Evolutionary conservation across 2,113 vertebrate genomes (phyloP), one percentile per base, ranked within the genome.

Genomic region (Pungitius pungitius): DNA sequence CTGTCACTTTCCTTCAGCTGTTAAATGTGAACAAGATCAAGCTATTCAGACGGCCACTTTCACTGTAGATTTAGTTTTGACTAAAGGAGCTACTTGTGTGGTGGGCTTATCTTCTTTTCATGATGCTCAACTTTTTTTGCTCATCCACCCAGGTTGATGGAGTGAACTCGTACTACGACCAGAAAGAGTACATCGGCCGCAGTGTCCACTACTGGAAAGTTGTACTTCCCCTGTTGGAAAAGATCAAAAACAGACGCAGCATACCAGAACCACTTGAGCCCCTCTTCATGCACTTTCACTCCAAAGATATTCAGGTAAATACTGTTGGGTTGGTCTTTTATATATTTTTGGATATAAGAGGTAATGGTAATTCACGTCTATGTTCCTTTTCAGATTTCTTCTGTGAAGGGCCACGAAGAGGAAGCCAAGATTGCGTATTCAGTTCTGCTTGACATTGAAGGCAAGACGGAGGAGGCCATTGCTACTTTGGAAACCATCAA

Each of bases 141-240:
- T 66, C 43, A 20, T 69, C 47, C 69, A 69, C 55, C 13, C 89
- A 99, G 98, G 96, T 95, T 39, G 89, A 89, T 60, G 90, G 89
- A 15, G 87, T 96, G 77, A 96, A 97, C 90, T 99, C 97, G 0
- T 98, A 96, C 87, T 98, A 98, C 75, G 97, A 97, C 82, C 97
- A 97, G 89, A 97, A 96, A 63, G 97, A 98, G 58, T 99, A 98
- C 75, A 93, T 96, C 69, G 93, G 94, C 40, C 96, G 98, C 77
- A 95, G 97, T 69, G 96, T 97, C 64, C 96, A 97, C 89, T 99
- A 98, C 83, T 99, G 98, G 98, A 96, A 94, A 76, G 94, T 95
- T 83, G 93, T 94, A 63, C 92, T 95, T 52, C 96, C 96, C 7
- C 84, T 97, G 51, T 83, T 99, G 87, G 96, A 97, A 80, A 94